These are phyloP conservation scores for Drosophila willistoni DNA, from an alignment of 1,140 invertebrate species.

Conservation along the genomic window DNA sequence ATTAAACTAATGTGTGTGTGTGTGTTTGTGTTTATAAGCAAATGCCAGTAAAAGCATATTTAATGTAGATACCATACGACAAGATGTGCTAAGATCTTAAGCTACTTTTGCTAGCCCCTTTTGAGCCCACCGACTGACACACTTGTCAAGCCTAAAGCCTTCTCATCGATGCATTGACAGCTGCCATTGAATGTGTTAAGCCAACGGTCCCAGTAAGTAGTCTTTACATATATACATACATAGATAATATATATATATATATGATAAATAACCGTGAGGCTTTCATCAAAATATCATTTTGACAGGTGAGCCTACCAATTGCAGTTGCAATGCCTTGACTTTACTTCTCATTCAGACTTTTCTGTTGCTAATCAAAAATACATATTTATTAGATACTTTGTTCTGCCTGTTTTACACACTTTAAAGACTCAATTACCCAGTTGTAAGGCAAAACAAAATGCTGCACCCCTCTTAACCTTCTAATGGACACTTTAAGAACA, in stretches of 20 bases:
- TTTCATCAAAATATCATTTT: constrained; percentile 50
- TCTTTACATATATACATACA: background rate
- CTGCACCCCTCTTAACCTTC: constrained; percentile 14
- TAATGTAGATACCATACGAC: constrained; percentile 1
- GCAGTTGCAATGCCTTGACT: constrained; percentile 14
- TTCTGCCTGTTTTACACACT: constrained; percentile 1
- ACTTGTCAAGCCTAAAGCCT: constrained; percentile 72
- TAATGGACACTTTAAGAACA: constrained; percentile 56
- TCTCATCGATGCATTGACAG: constrained; percentile 63
- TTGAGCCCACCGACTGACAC: constrained; percentile 64
- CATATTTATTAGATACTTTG: background rate
- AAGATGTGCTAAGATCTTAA: constrained; percentile 55
- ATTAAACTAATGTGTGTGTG: too few relatives aligned
- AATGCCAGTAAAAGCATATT: constrained; percentile 37
- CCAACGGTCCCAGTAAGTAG: constrained; percentile 14
- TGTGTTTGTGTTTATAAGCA: constrained; percentile 15
- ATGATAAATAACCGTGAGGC: constrained; percentile 9
- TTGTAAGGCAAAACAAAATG: background rate
- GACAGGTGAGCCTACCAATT: constrained; percentile 56
- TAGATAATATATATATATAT: background rate
- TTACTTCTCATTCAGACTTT: too few relatives aligned
- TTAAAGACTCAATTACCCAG: constrained; percentile 7
- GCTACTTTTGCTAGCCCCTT: constrained; percentile 50
- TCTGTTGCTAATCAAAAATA: background rate
- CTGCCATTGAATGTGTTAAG: constrained; percentile 62